Evolutionary conservation across 1,140 invertebrate species (phyloP).

Genomic region (Lanistes nyassanus): DNA sequence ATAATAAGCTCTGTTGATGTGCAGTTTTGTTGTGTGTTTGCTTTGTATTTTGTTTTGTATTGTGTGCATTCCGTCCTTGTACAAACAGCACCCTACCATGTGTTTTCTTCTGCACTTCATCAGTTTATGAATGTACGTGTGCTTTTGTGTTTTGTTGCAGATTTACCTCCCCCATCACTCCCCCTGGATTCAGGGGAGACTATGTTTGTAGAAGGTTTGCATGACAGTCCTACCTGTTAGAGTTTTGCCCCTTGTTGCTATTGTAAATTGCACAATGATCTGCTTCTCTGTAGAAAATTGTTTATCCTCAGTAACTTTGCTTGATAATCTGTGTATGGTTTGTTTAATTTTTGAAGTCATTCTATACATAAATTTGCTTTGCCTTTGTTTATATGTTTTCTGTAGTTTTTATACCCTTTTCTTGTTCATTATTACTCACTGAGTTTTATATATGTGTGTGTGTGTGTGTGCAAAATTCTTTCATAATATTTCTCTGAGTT

Average conservation of each 20-base stretch:
- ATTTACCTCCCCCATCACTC: slow-evolving; percentile 39
- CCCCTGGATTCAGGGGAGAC: slow-evolving; percentile 69
- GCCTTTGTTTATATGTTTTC: background rate
- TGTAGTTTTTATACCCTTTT: background rate
- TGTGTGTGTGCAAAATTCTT: background rate
- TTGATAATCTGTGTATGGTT: background rate
- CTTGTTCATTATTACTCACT: background rate
- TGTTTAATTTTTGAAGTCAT: background rate
- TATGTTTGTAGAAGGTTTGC: slow-evolving; percentile 43
- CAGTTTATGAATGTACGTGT: no score
- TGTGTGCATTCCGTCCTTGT: no score
- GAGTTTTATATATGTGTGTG: background rate
- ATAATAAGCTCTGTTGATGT: no score
- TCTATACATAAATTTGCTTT: background rate
- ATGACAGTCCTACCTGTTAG: slow-evolving; percentile 21
- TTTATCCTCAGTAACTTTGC: background rate
- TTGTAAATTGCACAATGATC: background rate
- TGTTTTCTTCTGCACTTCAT: no score
- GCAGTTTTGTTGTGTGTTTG: no score
- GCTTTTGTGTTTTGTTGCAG: slow-evolving; percentile 23
- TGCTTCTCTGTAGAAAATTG: no score
- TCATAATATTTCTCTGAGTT: background rate
- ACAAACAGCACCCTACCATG: no score
- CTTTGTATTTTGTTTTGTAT: no score
- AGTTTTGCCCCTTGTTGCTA: background rate